Evolutionary conservation across 2,888 invertebrate genomes (phyloP).

Genomic region (Ethmia dodecea): DNA sequence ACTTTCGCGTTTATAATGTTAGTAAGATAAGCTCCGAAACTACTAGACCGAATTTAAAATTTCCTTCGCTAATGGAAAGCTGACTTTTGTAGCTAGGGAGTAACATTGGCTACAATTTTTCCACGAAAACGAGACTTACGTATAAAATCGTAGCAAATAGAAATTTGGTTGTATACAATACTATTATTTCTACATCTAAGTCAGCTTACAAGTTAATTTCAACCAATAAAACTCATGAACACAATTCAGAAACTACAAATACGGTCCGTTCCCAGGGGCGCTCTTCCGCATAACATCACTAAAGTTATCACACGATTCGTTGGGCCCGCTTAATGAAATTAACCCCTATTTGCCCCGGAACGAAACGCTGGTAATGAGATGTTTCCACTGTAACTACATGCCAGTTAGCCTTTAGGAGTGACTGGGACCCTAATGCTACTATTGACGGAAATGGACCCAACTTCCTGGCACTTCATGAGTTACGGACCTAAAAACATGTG

Average conservation of each 20-base stretch:
- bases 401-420: slow-evolving; percentile 41
- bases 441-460: slow-evolving; percentile 1
- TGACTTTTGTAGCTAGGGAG: background rate
- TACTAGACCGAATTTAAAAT: no score
- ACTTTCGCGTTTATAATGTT: no score
- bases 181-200: background rate
- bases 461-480: no score
- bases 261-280: slow-evolving; percentile 48
- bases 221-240: slow-evolving; percentile 42
- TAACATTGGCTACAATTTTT: background rate
- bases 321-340: slow-evolving; percentile 73
- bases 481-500: no score
- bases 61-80: background rate
- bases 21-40: no score
- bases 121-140: background rate
- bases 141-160: background rate
- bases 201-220: background rate
- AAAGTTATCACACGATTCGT: slow-evolving; percentile 77
- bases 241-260: slow-evolving; percentile 39
- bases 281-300: slow-evolving; percentile 62
- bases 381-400: slow-evolving; percentile 50
- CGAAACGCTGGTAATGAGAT: slow-evolving; percentile 37
- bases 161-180: background rate
- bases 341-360: slow-evolving; percentile 63
- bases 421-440: slow-evolving; percentile 20